Percentiles rank a stretch among this genome's conserved stretches.
phyloP scores from a whole-genome alignment of 2,113 vertebrate genomes.

The Psettodes erumei region DNA sequence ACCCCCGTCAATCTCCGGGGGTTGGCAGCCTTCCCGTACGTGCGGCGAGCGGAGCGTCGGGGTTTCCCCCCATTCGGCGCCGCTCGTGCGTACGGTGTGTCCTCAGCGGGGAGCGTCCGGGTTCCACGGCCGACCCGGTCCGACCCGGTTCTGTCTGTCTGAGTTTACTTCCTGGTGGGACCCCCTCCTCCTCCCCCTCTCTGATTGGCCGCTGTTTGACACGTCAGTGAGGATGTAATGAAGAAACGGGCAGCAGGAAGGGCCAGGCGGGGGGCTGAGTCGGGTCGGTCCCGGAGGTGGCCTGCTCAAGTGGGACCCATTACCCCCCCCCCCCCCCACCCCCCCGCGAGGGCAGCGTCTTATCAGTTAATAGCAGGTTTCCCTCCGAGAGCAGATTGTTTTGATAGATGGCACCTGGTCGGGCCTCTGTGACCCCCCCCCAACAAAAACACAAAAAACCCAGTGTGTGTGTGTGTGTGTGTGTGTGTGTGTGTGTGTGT shows the following conservation, averaged over 20 bases:
- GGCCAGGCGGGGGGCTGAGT: conserved; percentile 26
- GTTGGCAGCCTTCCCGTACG: conserved; percentile 71
- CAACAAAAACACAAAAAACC: conserved; percentile 25
- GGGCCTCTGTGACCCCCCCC: conserved; percentile 59
- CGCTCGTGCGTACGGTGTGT: no score
- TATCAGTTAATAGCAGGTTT: conserved; percentile 86
- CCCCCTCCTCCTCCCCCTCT: no score
- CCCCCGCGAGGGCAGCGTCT: conserved; percentile 70
- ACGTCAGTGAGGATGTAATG: neutral
- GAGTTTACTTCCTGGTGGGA: no score
- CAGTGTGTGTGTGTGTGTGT: no score
- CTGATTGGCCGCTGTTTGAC: conserved; percentile 5
- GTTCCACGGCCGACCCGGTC: no score
- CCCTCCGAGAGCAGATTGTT: conserved; percentile 80
- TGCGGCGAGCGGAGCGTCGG: no score
- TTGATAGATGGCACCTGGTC: conserved; percentile 82
- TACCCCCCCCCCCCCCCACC: conserved; percentile 77
- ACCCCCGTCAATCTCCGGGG: conserved; percentile 74
- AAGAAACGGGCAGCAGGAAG: conserved; percentile 11
- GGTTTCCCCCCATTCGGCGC: no score
- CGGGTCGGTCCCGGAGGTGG: conserved; percentile 61
- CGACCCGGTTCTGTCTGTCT: no score
- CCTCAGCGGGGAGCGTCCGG: no score
- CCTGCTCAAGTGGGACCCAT: conserved; percentile 80
- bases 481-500: no score